A percentile compares a stretch with the other conserved stretches of the same genome.
phyloP scores from a whole-genome alignment of 2,888 invertebrate genomes.

The Thera britannica region DNA sequence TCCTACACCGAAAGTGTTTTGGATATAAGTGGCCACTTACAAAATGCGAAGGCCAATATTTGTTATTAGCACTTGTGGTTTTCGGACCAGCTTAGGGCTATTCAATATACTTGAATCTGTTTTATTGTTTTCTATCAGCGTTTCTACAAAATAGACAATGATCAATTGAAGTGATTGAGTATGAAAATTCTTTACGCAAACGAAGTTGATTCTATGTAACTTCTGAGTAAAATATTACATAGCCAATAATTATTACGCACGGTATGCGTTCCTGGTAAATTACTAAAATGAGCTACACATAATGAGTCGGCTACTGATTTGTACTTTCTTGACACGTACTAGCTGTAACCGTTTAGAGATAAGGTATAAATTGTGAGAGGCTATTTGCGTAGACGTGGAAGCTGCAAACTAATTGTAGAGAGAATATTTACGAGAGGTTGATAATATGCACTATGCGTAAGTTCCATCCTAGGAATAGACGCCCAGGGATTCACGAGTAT shows the following conservation, averaged over 20 bases:
- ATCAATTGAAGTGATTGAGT: too few relatives aligned
- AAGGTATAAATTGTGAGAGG: constrained; percentile 25
- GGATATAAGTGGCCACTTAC: constrained; percentile 26
- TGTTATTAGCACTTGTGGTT: constrained; percentile 27
- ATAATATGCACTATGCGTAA: not conserved
- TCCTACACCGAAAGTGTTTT: constrained; percentile 34
- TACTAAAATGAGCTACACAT: constrained; percentile 40
- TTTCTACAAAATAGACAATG: too few relatives aligned
- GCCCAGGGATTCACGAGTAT: too few relatives aligned
- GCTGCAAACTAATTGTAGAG: constrained; percentile 3
- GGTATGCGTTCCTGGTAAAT: constrained; percentile 49
- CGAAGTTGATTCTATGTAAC: constrained; percentile 23
- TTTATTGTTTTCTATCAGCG: constrained; percentile 16
- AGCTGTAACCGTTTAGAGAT: constrained; percentile 10
- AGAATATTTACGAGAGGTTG: not conserved
- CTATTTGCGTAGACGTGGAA: constrained; percentile 26
- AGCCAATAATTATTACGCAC: constrained; percentile 31
- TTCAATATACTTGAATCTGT: constrained; percentile 22
- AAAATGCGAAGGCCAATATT: constrained; percentile 35
- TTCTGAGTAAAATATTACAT: constrained; percentile 29
- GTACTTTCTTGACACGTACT: constrained; percentile 28
- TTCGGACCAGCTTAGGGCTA: constrained; percentile 13
- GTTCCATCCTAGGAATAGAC: not conserved
- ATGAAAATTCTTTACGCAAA: not conserved
- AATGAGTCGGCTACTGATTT: constrained; percentile 29